phyloP scores from a whole-genome alignment of 2,797 vertebrate species.

The Phoeniculus purpureus region DNA sequence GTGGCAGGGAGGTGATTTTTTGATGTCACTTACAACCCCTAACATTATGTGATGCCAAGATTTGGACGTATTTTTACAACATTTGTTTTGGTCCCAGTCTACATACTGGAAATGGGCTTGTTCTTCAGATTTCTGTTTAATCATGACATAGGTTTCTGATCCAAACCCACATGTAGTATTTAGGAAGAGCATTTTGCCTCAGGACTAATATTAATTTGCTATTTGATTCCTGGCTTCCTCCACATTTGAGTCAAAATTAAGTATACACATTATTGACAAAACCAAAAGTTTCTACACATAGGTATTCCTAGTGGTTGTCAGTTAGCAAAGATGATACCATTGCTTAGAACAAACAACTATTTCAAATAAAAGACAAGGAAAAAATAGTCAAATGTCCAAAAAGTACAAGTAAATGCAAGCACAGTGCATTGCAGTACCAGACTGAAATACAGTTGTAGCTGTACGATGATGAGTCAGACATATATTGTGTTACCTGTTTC shows the following conservation, averaged over 20 bases:
- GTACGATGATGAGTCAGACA: not conserved
- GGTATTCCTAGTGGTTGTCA: not conserved
- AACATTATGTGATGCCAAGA: too few relatives aligned
- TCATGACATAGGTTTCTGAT: not conserved
- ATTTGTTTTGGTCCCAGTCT: not conserved
- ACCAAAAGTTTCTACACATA: not conserved
- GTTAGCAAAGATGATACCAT: not conserved
- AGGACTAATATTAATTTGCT: not conserved
- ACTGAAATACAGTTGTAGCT: not conserved
- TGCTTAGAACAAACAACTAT: not conserved
- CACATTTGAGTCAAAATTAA: not conserved
- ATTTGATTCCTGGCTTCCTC: not conserved
- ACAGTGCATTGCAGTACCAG: not conserved
- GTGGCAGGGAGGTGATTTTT: too few relatives aligned
- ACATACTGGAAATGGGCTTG: not conserved
- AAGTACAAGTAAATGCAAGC: not conserved
- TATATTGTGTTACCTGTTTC: not conserved
- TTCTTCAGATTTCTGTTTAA: not conserved
- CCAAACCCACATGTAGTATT: not conserved
- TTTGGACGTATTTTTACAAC: not conserved
- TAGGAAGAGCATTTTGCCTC: not conserved
- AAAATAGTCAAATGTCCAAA: not conserved
- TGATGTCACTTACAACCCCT: too few relatives aligned
- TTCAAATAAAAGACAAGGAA: not conserved
- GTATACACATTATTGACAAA: not conserved